Conservation (phyloP, 1,140 invertebrate genomes). For the Leguminivora glycinivorella region DNA sequence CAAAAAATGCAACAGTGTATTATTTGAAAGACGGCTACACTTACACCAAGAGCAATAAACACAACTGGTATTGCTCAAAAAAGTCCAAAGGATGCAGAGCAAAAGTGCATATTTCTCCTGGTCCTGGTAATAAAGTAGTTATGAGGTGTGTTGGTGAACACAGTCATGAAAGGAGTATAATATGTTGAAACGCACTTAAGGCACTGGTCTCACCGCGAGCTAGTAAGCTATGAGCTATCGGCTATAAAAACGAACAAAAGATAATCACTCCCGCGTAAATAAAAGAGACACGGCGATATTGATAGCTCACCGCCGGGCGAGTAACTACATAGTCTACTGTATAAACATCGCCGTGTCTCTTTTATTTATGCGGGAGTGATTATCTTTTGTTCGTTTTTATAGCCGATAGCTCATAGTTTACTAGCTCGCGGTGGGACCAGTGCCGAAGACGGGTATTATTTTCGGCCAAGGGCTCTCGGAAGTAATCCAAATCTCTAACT, state of each 20-base stretch:
- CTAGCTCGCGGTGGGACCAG: too few relatives aligned
- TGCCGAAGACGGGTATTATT: not conserved
- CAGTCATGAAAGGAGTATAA: not conserved
- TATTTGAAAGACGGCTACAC: not conserved
- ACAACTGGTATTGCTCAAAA: not conserved
- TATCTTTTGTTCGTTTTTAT: too few relatives aligned
- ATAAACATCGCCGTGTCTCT: too few relatives aligned
- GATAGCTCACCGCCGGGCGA: too few relatives aligned
- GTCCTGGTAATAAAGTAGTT: not conserved
- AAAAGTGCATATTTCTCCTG: not conserved
- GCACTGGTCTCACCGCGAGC: too few relatives aligned
- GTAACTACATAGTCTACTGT: too few relatives aligned
- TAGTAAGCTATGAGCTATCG: too few relatives aligned
- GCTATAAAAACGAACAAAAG: too few relatives aligned
- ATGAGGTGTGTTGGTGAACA: not conserved
- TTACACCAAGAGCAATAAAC: not conserved
- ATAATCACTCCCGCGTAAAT: too few relatives aligned
- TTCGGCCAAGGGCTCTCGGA: not conserved
- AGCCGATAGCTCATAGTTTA: too few relatives aligned
- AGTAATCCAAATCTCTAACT: not conserved
- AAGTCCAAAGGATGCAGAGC: not conserved
- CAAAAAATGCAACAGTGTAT: not conserved
- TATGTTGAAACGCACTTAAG: not conserved
- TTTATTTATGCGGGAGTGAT: too few relatives aligned
- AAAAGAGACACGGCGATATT: too few relatives aligned